Percentiles rank a stretch among this genome's conserved stretches.
phyloP scores from a whole-genome alignment of 2,797 vertebrate genomes.

The Danio jaintianensis region DNA sequence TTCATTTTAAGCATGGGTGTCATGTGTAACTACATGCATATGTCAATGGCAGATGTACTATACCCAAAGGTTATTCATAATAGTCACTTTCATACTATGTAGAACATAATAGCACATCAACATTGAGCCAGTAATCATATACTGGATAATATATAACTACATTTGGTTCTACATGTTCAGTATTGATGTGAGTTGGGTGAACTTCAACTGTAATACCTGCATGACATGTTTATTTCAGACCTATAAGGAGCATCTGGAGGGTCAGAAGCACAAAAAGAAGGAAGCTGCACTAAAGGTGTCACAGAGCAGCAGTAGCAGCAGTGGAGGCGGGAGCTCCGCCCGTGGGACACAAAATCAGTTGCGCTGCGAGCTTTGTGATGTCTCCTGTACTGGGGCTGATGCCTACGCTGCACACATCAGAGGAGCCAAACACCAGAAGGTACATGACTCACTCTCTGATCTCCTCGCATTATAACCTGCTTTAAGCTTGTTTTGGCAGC shows the following conservation, averaged over 20 bases:
- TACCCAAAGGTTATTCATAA: too few species aligned
- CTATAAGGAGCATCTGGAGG: slow-evolving; percentile 97
- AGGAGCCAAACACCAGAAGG: slow-evolving; percentile 98
- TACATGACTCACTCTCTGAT: slow-evolving; percentile 64
- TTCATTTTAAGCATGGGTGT: background rate
- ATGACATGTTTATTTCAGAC: slow-evolving; percentile 76
- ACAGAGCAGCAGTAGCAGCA: slow-evolving; percentile 83
- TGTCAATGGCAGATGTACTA: too few species aligned
- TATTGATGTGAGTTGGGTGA: too few species aligned
- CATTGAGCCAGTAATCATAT: too few species aligned
- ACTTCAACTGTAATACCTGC: background rate
- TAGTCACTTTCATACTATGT: too few species aligned
- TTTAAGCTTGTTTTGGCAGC: slow-evolving; percentile 9
- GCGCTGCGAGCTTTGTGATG: slow-evolving; percentile 96
- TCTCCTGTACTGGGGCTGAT: slow-evolving; percentile 95
- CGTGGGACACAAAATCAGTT: slow-evolving; percentile 94
- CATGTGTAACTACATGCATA: background rate
- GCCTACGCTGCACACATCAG: slow-evolving; percentile 96
- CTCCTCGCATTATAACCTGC: background rate
- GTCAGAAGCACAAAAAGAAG: slow-evolving; percentile 99
- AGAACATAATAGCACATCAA: too few species aligned
- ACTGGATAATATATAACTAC: too few species aligned
- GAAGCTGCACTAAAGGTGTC: slow-evolving; percentile 93
- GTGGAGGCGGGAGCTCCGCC: slow-evolving; percentile 80
- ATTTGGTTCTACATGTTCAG: too few species aligned